Conservation (phyloP, 1,140 invertebrate species). For the Sycophila sp. region DNA sequence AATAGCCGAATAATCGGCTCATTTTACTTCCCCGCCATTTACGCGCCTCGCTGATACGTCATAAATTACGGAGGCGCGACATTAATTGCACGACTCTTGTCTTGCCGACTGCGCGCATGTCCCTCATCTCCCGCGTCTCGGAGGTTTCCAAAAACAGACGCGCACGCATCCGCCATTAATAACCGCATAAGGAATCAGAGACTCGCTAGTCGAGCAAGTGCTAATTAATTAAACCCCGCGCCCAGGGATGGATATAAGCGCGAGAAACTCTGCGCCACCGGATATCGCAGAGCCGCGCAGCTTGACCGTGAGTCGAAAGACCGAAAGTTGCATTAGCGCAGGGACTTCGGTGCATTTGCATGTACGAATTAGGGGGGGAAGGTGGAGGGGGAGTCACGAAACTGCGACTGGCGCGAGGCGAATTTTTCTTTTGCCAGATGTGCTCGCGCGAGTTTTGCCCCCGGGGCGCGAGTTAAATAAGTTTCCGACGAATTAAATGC, state of each 20-base stretch:
- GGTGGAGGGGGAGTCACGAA: no score
- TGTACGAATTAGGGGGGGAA: not conserved
- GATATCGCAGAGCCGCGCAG: not conserved
- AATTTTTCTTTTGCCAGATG: constrained; percentile 15
- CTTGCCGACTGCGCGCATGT: not conserved
- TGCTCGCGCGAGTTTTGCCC: not conserved
- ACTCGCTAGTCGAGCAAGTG: constrained; percentile 17
- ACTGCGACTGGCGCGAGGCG: not conserved
- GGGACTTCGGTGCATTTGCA: constrained; percentile 9
- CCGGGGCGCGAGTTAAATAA: constrained; percentile 20
- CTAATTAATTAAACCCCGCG: constrained; percentile 30
- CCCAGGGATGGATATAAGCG: not conserved
- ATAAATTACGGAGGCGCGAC: constrained; percentile 25
- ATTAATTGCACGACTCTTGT: constrained; percentile 22
- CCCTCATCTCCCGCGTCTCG: not conserved
- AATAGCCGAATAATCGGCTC: constrained; percentile 6
- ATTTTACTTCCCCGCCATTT: constrained; percentile 29
- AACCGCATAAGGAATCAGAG: constrained; percentile 21
- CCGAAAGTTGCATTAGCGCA: constrained; percentile 4
- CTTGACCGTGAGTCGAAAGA: constrained; percentile 9
- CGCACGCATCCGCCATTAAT: constrained; percentile 12
- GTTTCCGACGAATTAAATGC: constrained; percentile 28
- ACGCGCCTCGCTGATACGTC: constrained; percentile 13
- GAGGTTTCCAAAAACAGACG: not conserved
- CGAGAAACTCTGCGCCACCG: not conserved